Percentiles rank a stretch among this genome's conserved stretches.
Conservation (phyloP, 2,113 vertebrate genomes). For the Promerops cafer region DNA sequence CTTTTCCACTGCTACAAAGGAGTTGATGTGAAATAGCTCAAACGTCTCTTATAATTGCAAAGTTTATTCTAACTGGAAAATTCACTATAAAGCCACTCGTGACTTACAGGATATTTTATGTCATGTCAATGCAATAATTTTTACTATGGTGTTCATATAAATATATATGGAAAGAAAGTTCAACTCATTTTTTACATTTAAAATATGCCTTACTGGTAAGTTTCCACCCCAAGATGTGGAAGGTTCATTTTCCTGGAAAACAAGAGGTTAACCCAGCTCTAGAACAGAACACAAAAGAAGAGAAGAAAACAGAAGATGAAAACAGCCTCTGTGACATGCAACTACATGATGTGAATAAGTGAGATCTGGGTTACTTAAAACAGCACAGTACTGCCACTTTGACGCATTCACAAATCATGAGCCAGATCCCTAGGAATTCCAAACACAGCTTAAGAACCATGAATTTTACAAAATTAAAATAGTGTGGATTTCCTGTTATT, state of each 20-base stretch:
- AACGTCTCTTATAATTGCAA: not conserved
- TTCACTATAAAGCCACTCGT: not conserved
- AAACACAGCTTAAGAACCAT: slow-evolving; percentile 21
- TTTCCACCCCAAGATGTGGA: not conserved
- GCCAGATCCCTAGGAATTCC: slow-evolving; percentile 12
- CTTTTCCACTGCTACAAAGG: not conserved
- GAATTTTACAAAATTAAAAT: slow-evolving; percentile 41
- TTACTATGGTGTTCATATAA: not conserved
- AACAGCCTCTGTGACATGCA: not conserved
- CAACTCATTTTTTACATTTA: not conserved
- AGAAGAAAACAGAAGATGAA: not conserved
- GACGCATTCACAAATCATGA: not conserved
- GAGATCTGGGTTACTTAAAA: slow-evolving; percentile 11
- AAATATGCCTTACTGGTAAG: not conserved
- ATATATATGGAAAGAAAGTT: not conserved
- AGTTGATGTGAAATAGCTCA: not conserved
- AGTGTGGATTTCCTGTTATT: slow-evolving; percentile 33
- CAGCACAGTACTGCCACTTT: not conserved
- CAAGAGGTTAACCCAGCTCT: not conserved
- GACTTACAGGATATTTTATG: not conserved
- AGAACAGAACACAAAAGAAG: not conserved
- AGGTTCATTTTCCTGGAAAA: not conserved
- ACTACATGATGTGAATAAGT: not conserved
- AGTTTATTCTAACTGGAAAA: not conserved
- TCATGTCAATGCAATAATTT: not conserved